Conservation (phyloP, 2,113 vertebrate species). For the Pteruthius melanotis region DNA sequence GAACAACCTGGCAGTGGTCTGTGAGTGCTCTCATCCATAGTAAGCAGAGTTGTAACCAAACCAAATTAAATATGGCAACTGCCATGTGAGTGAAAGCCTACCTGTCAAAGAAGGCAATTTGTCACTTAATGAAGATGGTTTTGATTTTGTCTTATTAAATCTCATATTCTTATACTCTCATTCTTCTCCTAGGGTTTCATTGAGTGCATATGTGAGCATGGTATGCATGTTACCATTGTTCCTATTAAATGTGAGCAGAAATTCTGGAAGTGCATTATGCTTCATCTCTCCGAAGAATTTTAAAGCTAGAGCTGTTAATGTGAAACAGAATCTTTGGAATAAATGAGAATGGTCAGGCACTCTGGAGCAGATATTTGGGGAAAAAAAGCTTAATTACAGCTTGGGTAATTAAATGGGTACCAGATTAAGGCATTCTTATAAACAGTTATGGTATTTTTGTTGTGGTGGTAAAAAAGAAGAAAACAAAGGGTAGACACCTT, state of each 20-base stretch:
- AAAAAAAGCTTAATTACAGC: neutral
- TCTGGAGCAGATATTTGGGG: neutral
- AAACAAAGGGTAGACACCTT: neutral
- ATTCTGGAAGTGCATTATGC: neutral
- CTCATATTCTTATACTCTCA: neutral
- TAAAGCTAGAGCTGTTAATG: neutral
- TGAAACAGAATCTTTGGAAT: slow-evolving; percentile 11
- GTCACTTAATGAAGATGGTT: neutral
- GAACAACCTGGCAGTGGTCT: neutral
- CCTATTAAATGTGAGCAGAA: neutral
- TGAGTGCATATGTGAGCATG: neutral
- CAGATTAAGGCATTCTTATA: neutral
- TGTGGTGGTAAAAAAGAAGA: neutral
- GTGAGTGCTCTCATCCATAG: neutral
- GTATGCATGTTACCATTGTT: neutral
- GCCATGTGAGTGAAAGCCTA: neutral
- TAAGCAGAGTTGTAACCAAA: neutral
- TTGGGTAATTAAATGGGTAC: neutral
- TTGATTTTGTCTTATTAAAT: neutral
- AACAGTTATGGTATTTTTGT: neutral
- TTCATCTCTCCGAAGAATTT: neutral
- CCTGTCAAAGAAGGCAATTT: neutral
- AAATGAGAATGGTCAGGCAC: neutral
- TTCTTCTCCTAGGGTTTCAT: neutral
- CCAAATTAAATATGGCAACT: neutral